Evolutionary conservation across 2,113 vertebrate genomes (phyloP).

Genomic region (Zapus hudsonius): DNA sequence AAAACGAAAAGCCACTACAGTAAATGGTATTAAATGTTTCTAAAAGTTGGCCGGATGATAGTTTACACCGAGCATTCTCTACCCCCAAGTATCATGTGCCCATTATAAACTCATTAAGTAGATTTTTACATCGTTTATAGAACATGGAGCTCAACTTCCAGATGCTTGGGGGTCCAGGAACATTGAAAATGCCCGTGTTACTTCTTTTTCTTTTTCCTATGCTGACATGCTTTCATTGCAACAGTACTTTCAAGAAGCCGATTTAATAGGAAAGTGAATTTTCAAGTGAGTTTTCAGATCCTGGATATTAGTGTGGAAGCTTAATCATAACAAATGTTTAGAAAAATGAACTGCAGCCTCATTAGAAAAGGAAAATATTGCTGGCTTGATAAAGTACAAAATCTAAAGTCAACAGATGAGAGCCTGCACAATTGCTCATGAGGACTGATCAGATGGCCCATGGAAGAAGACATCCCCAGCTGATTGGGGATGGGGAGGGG

Average conservation of each 20-base stretch:
- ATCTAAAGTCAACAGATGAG: background rate
- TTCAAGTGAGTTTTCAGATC: constrained; percentile 21
- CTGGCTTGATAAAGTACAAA: background rate
- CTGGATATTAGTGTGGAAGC: background rate
- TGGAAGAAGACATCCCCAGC: too few species aligned
- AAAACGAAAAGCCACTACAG: background rate
- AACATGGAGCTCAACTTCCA: background rate
- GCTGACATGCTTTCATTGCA: background rate
- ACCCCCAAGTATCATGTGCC: background rate
- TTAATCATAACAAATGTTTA: background rate
- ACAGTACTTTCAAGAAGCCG: background rate
- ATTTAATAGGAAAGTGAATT: constrained; percentile 18
- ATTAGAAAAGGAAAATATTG: background rate
- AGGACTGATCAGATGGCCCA: too few species aligned
- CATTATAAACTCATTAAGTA: constrained; percentile 1
- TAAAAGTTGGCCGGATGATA: background rate
- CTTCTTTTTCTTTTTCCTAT: background rate
- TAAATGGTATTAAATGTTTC: background rate
- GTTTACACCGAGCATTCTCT: background rate
- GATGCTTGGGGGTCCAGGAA: background rate
- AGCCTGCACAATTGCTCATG: background rate
- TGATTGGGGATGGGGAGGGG: background rate
- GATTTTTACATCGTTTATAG: background rate
- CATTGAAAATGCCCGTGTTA: background rate
- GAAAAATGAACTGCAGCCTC: background rate